Evolutionary conservation across 2,797 vertebrate genomes (phyloP), one percentile per base, ranked within the genome.

Genomic region (Rhinichthys osculus): DNA sequence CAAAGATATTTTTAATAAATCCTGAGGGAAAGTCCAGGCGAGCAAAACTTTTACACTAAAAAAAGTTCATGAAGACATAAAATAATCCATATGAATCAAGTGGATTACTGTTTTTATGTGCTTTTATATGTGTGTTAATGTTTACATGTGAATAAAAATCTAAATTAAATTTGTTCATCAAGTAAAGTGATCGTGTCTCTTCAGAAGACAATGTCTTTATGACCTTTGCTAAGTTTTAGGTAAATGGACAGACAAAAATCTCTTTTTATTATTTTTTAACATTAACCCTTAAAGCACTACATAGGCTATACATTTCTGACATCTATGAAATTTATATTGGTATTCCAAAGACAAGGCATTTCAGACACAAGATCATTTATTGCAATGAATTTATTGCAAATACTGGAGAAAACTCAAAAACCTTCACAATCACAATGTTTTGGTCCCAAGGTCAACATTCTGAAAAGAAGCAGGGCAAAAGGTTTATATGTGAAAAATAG

Each of bases 341-440:
- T 35, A n/a, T 35, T 64, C 57, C 40, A 21, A 73, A 8, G 19
- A 44, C 3, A 16, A 30, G 9, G 9, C 40, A 64, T 30, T 33
- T 81, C 23, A 1, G 17, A 64, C 54, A 47, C 54, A 35, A 44
- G 10, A 44, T 62, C 2, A 33, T 38, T 71, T 85, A 78, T 79
- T 84, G 83, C 83, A 84, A 84, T 57, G 2, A 33, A 78, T 84
- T 84, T 84, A 78, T 84, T 85, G 83, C 83, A 79, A 85, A 85
- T 62, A 59, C 27, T 33, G 38, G 17, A 44, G 57, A 57, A 42
- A 78, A 30, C 74, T 73, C 54, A 10, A 21, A 78, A 59, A 35
- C 19, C 52, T 79, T 78, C 27, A 78, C 74, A 70, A 33, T 67
- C 74, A 79, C 52, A 74, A 69, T 19, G 27, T 42, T 71, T 71